Conservation (phyloP, 37 sponge, comb jelly and placozoan genomes). For the Geodia barretti region DNA sequence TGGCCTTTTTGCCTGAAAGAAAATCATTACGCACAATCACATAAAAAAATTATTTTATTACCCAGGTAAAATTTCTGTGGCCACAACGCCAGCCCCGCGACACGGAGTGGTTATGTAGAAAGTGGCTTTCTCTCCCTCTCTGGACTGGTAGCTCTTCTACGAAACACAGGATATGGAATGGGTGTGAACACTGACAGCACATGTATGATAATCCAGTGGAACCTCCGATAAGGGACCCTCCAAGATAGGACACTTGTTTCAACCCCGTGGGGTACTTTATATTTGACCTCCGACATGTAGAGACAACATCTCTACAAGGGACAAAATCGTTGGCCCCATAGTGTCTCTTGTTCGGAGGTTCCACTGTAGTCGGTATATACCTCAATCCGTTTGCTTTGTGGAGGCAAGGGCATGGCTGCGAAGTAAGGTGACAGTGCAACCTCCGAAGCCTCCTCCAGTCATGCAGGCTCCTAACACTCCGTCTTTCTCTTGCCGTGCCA, state of each 20-base stretch:
- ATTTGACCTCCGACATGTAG: no score
- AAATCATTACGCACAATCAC: neutral
- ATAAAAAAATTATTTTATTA: no score
- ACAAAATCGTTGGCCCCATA: no score
- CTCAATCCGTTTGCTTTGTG: neutral
- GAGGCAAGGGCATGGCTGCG: no score
- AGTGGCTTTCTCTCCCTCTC: constrained; percentile 20
- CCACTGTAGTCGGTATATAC: neutral
- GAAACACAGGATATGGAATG: no score
- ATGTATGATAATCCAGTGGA: no score
- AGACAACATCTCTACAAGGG: no score
- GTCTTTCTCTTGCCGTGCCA: constrained; percentile 56
- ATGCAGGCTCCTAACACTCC: constrained; percentile 96
- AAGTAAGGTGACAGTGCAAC: constrained; percentile 95
- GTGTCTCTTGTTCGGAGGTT: neutral
- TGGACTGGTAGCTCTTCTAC: constrained; percentile 1
- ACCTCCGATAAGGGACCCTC: no score
- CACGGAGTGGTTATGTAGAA: constrained; percentile 47
- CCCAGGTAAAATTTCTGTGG: neutral
- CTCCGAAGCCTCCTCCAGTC: constrained; percentile 99
- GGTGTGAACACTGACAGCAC: no score
- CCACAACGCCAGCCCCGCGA: constrained; percentile 45
- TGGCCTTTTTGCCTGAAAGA: neutral
- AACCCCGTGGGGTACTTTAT: no score
- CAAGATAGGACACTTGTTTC: no score